These are phyloP conservation scores for Drosophila macrospina DNA, from an alignment of 2,888 invertebrate species.

Conservation along the genomic window DNA sequence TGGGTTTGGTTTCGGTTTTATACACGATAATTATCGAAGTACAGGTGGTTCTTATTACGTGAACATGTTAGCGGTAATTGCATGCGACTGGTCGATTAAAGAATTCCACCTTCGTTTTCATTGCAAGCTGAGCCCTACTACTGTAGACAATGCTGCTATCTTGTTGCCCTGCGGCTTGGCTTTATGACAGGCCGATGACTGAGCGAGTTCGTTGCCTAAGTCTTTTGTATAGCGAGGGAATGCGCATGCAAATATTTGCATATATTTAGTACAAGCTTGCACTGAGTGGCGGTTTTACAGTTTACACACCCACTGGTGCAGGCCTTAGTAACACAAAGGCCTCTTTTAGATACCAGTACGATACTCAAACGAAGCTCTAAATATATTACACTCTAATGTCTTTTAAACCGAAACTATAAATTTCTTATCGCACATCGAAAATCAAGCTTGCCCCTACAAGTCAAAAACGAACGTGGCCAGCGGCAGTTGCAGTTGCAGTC, in stretches of 20 bases:
- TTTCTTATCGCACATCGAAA: constrained; percentile 79
- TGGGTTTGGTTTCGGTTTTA: constrained; percentile 12
- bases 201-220: constrained; percentile 76
- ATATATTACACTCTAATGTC: constrained; percentile 81
- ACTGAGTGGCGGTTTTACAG: neutral
- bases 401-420: constrained; percentile 80
- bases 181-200: constrained; percentile 71
- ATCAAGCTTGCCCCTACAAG: constrained; percentile 77
- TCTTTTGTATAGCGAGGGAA: constrained; percentile 65
- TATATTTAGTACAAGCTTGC: constrained; percentile 42
- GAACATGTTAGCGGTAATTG: constrained; percentile 21
- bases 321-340: constrained; percentile 72
- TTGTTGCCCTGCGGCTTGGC: constrained; percentile 27
- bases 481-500: constrained; percentile 43
- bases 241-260: constrained; percentile 78
- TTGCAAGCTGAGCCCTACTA: constrained; percentile 17
- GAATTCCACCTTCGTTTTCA: constrained; percentile 30
- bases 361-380: constrained; percentile 61
- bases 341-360: constrained; percentile 64
- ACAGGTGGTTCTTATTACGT: constrained; percentile 20
- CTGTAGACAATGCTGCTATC: constrained; percentile 1
- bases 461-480: constrained; percentile 69
- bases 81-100: constrained; percentile 18
- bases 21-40: constrained; percentile 14
- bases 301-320: constrained; percentile 67